Evolutionary conservation across 2,888 invertebrate genomes (phyloP), one percentile per base, ranked within the genome.

Genomic region (Meliscaeva auricollis): DNA sequence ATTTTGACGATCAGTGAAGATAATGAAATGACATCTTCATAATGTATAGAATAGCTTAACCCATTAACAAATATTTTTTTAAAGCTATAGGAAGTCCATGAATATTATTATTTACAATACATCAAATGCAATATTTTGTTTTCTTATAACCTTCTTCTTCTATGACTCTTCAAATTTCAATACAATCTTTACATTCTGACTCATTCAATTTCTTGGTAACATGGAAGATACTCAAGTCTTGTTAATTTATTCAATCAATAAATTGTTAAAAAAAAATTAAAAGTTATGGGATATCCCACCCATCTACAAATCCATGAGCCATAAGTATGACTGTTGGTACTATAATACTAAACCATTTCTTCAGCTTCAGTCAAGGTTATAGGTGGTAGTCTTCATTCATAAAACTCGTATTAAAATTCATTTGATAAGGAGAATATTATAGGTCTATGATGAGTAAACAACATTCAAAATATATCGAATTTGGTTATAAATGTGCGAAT

Each of bases 171-270:
- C 8, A 26, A 26, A 44, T 11, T 15, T 8, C 15, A 3, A 68
- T 2, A 13, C 30, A 41, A 30, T 17, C 38, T 46, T 22, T 46
- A 22, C 68, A 30, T 26, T 38, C 32, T 83, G 82, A 83, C 68
- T 83, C 78, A 83, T 32, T 5, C 17, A 44, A 62, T 69, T 74
- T 81, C 44, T 35, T 46, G 38, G 41, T 64, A 56, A n/a, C n/a
- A 6, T 38, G 3, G 11, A 38, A 38, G 9, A n/a, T 13, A 38
- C 13, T 50, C 54, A 56, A 54, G 9, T 35, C 44, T 60, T 72
- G 56, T 38, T 79, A 75, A 84, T 84, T 75, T 44, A 84, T 84
- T 79, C 79, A 72, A 75, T 72, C 74, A 60, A 75, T 84, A 84
- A 75, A 79, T 35, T 38, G 13, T 38, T 13, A 3, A 38, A 38